Conservation (phyloP, 1,140 invertebrate genomes). For the Tetramorium alpestre region DNA sequence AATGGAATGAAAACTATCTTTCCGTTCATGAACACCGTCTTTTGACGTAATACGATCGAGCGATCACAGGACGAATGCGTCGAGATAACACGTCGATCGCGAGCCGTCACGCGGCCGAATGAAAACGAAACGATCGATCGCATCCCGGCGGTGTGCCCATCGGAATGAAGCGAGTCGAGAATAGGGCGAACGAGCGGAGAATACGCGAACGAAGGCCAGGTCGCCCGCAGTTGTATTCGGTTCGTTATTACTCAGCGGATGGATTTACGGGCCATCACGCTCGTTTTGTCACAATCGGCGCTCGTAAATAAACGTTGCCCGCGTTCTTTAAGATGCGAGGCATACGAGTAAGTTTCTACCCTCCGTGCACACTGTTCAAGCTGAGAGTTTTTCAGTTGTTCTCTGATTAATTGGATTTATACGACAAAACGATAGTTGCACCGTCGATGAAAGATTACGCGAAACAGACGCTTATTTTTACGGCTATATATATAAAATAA, state of each 20-base stretch:
- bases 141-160: conserved; percentile 25
- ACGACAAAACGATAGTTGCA: neutral
- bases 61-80: neutral
- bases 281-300: conserved; percentile 65
- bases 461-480: neutral
- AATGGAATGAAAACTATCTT: conserved; percentile 31
- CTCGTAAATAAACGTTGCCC: conserved; percentile 56
- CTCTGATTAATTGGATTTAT: conserved; percentile 28
- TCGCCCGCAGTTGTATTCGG: neutral
- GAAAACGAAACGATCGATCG: conserved; percentile 53
- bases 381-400: neutral
- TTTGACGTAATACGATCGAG: neutral
- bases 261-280: conserved; percentile 66
- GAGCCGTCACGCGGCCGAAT: conserved; percentile 29
- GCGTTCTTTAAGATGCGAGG: conserved; percentile 3
- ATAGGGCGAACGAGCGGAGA: conserved; percentile 6
- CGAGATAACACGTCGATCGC: conserved; percentile 25
- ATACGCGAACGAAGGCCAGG: conserved; percentile 36
- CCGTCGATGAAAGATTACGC: neutral
- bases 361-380: neutral
- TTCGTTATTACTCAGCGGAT: conserved; percentile 69
- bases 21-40: neutral
- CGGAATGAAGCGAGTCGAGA: conserved; percentile 28
- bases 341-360: conserved; percentile 1
- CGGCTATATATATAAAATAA: neutral